Evolutionary conservation across 2,113 vertebrate species (phyloP), one percentile per base, ranked within the genome.

Genomic region (Patagioenas fasciata): DNA sequence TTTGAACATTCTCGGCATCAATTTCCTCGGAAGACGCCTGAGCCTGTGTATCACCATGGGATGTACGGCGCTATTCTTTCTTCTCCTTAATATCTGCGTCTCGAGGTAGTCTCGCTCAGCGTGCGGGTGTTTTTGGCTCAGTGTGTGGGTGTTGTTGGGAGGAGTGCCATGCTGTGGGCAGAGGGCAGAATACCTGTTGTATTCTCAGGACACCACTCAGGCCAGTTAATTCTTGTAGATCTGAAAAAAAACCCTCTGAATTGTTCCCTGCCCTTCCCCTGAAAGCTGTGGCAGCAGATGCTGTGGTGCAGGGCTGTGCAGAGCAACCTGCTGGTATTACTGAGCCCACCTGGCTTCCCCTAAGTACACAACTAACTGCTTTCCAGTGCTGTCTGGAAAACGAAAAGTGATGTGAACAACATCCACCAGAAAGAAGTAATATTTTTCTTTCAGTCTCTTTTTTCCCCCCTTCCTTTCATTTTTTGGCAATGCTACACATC

Each of bases 1-100:
- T 16, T 47, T 99, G 28, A 99, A 99, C 90, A 99, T 99, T 44
- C 92, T 98, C 13, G 80, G 98, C 85, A 98, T 99, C 94, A 99
- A 99, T 29, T 75, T 99, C 28, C 95, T 99, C 0, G 99, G 99
- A 48, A 97, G 99, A 66, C 98, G 98, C 64, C 88, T 94, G 91
- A 98, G 98, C 86, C 96, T 99, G 80, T 97, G 96, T 8, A 96
- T 99, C 54, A 98, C 99, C 82, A 98, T 99, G 98, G 95, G 98
- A 23, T 93, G 98, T 47, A 97, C 99, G 0, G 99, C 98, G 3
- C 7, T 99, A 0, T 98, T 99, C 80, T 99, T 99, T 94, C 98
- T 99, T 89, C 96, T 99, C 75, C 93, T 99, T 53, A 99, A 98
- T 65, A 96, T 99, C 96, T 99, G 99, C 96, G 98, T 98, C 32